Conservation (phyloP, 2,113 vertebrate genomes). For the Ammodytes marinus region DNA sequence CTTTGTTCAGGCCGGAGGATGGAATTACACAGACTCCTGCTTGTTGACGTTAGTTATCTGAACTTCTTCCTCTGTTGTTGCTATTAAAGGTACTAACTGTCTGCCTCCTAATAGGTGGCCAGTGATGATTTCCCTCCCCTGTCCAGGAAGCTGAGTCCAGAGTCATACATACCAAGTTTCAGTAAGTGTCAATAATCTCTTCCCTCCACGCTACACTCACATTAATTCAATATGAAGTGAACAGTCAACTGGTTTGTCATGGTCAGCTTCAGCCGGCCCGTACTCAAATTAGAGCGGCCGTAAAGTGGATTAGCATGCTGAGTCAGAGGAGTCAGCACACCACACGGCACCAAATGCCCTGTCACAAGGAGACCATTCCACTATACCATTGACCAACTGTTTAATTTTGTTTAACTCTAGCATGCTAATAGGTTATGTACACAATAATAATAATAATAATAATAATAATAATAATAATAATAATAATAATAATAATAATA, state of each 20-base stretch:
- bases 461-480: too few species aligned
- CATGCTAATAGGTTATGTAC: not conserved
- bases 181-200: constrained; percentile 73
- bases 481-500: too few species aligned
- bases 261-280: constrained; percentile 64
- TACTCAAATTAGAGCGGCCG: constrained; percentile 64
- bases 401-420: not conserved
- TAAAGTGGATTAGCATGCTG: constrained; percentile 72
- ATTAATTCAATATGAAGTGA: constrained; percentile 23
- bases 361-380: not conserved
- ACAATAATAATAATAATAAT: not conserved
- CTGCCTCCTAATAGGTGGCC: constrained; percentile 58
- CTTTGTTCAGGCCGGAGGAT: constrained; percentile 65
- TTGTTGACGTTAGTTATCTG: constrained; percentile 46
- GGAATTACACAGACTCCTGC: constrained; percentile 59
- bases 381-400: not conserved
- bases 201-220: not conserved
- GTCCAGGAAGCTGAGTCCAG: constrained; percentile 70
- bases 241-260: constrained; percentile 68
- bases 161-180: constrained; percentile 77
- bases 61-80: constrained; percentile 36
- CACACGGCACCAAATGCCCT: constrained; percentile 42
- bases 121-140: constrained; percentile 64
- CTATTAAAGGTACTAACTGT: constrained; percentile 31
- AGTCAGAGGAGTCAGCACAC: constrained; percentile 57